Evolutionary conservation across 2,888 invertebrate genomes (phyloP).

Genomic region (Tipula confusa): DNA sequence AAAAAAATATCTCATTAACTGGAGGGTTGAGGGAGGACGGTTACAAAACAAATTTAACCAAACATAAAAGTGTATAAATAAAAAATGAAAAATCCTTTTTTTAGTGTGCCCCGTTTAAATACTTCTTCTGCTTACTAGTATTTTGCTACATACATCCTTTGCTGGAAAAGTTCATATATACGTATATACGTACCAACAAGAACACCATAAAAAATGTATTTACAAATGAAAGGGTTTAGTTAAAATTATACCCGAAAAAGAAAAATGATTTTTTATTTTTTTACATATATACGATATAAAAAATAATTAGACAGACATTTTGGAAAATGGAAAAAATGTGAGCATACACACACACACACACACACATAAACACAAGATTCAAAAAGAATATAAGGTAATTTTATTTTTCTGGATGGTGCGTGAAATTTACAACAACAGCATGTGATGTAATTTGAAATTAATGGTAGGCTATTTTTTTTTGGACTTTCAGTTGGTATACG

Average conservation of each 20-base stretch:
- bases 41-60: not conserved
- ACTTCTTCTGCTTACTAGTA: not conserved
- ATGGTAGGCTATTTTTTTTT: conserved; percentile 4
- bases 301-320: conserved; percentile 25
- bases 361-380: too few species aligned
- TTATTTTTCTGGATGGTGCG: conserved; percentile 25
- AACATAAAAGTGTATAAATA: conserved; percentile 7
- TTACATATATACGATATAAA: not conserved
- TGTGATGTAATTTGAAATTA: conserved; percentile 3
- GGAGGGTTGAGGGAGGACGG: not conserved
- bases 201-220: not conserved
- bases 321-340: not conserved
- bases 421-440: not conserved
- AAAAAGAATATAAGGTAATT: conserved; percentile 20
- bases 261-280: too few species aligned
- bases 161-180: not conserved
- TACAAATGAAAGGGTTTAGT: conserved; percentile 20
- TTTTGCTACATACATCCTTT: not conserved
- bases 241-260: not conserved
- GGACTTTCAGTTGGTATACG: too few species aligned
- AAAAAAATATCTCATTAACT: conserved; percentile 8
- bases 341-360: too few species aligned
- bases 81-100: conserved; percentile 12
- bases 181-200: too few species aligned
- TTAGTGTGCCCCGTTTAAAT: not conserved